Conservation (phyloP, 2,797 vertebrate genomes). For the Sebastes hubbsi region DNA sequence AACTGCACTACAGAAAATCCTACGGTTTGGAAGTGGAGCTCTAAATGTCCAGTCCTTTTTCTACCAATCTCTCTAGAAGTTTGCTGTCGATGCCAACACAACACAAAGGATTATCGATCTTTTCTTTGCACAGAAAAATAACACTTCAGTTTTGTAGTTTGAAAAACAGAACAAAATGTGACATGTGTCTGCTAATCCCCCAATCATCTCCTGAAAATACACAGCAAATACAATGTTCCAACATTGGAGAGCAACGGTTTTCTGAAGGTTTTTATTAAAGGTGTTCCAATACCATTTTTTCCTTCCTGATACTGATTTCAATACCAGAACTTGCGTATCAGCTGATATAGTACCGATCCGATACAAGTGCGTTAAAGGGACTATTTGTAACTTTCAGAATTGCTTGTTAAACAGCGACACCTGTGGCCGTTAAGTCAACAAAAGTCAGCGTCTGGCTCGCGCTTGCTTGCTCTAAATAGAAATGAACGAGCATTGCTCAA, state of each 20-base stretch:
- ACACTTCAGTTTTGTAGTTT: neutral
- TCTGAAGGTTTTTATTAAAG: neutral
- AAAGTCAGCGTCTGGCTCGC: too few species aligned
- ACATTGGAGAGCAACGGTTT: neutral
- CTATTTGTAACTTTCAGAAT: too few species aligned
- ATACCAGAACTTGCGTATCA: too few species aligned
- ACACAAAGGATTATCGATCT: conserved; percentile 18
- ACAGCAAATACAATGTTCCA: neutral
- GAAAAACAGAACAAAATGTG: neutral
- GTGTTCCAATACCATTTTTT: neutral
- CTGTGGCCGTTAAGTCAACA: too few species aligned
- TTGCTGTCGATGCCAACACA: conserved; percentile 24
- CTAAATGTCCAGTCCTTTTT: conserved; percentile 18
- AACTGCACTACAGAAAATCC: conserved; percentile 48
- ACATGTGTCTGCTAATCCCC: neutral
- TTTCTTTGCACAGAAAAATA: neutral
- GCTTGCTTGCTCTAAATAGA: too few species aligned
- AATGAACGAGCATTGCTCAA: too few species aligned
- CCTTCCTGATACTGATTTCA: too few species aligned
- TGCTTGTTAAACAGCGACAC: too few species aligned
- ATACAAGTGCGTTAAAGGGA: too few species aligned
- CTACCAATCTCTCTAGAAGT: conserved; percentile 27
- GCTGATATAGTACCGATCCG: too few species aligned
- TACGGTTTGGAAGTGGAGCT: conserved; percentile 36
- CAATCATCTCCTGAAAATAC: neutral